A percentile compares a stretch with the other conserved stretches of the same genome.
phyloP scores from a whole-genome alignment of 30 jellyfish, hydroid and myxozoan species.

The Mastigias papua region DNA sequence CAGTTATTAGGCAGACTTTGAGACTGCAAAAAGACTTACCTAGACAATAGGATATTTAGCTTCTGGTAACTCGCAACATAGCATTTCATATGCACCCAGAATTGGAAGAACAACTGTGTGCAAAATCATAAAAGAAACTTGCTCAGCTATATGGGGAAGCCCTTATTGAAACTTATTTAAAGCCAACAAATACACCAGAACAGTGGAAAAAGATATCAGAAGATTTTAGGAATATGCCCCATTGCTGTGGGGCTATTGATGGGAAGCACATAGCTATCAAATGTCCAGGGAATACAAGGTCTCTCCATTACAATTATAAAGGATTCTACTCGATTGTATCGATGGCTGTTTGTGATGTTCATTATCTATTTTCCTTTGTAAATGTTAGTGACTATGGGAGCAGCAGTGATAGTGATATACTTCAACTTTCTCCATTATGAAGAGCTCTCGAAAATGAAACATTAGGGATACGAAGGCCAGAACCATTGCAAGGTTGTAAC shows the following conservation, averaged over 20 bases:
- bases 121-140: slow-evolving; percentile 25
- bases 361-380: slow-evolving; percentile 31
- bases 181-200: background rate
- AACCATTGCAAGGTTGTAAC: slow-evolving; percentile 10
- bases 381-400: slow-evolving; percentile 61
- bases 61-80: slow-evolving; percentile 69
- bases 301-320: slow-evolving; percentile 23
- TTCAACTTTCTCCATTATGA: slow-evolving; percentile 38
- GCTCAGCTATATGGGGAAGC: slow-evolving; percentile 29
- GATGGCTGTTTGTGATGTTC: slow-evolving; percentile 65
- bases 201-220: slow-evolving; percentile 40
- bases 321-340: slow-evolving; percentile 36
- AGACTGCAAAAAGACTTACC: slow-evolving; percentile 45
- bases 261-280: no score
- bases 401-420: slow-evolving; percentile 29
- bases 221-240: no score
- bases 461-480: background rate
- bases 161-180: background rate
- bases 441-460: background rate
- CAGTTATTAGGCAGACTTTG: background rate
- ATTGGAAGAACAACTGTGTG: slow-evolving; percentile 49
- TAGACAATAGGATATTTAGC: slow-evolving; percentile 64
- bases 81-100: slow-evolving; percentile 17
- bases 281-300: slow-evolving; percentile 51
- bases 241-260: no score